Percentiles rank a stretch among this genome's conserved stretches.
These are phyloP conservation scores for Petromus typicus DNA, from an alignment of 2,113 vertebrate genomes.

Conservation along the genomic window DNA sequence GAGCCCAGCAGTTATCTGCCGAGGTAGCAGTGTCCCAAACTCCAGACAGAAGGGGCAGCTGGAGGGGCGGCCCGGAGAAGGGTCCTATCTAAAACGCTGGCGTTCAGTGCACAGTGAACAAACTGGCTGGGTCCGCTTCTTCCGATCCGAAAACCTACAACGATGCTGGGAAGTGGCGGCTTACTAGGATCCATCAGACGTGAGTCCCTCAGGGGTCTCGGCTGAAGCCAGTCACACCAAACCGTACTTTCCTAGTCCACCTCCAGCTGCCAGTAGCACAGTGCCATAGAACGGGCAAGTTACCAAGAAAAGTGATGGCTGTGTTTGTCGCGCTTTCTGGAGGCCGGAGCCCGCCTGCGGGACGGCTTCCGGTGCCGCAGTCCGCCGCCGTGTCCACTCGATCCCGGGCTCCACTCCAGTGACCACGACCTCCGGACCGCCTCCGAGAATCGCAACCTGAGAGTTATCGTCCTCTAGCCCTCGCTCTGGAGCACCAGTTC, in stretches of 20 bases:
- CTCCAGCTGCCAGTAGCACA: background rate
- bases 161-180: background rate
- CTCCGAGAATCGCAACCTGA: background rate
- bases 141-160: background rate
- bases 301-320: background rate
- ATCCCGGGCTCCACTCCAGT: background rate
- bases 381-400: too few relatives aligned
- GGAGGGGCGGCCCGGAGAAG: background rate
- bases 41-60: background rate
- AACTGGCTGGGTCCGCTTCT: background rate
- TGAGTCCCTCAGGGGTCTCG: background rate
- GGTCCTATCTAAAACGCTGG: background rate
- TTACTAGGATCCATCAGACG: background rate
- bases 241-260: background rate
- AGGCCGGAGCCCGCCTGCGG: background rate
- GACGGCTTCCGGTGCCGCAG: accelerated
- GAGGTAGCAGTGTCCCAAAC: background rate
- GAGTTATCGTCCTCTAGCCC: too few relatives aligned
- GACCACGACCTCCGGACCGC: accelerated
- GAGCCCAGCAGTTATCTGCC: background rate
- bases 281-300: too few relatives aligned
- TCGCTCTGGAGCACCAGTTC: background rate
- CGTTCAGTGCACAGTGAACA: background rate
- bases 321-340: background rate
- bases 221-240: background rate